Evolutionary conservation across 2,113 vertebrate genomes (phyloP).

Genomic region (Zingel zingel): DNA sequence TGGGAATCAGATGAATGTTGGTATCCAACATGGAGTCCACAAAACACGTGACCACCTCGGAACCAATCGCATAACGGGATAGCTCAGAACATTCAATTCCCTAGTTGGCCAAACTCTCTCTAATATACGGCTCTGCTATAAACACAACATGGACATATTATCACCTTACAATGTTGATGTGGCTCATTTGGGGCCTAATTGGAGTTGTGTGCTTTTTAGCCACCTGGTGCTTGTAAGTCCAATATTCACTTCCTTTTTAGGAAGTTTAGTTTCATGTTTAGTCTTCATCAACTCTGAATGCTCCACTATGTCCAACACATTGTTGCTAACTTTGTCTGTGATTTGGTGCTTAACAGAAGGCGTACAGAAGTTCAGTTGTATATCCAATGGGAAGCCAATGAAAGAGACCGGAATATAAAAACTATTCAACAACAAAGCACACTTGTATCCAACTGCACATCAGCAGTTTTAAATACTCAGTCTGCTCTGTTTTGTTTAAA

Average conservation of each 20-base stretch:
- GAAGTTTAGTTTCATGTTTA: background rate
- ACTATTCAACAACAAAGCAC: background rate
- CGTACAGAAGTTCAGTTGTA: background rate
- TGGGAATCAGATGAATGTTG: too few species aligned
- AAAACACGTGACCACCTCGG: too few species aligned
- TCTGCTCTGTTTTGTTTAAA: slow-evolving; percentile 31
- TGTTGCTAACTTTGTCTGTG: background rate
- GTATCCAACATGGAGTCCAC: too few species aligned
- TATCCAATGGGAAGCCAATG: background rate
- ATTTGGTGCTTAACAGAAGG: background rate
- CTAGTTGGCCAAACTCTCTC: too few species aligned
- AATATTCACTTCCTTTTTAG: background rate
- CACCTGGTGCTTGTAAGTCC: background rate
- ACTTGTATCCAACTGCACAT: background rate
- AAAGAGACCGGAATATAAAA: background rate
- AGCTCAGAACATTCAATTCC: too few species aligned
- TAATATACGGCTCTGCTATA: too few species aligned
- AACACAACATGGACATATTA: background rate
- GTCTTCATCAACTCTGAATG: background rate
- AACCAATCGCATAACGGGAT: too few species aligned
- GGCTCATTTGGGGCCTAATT: background rate
- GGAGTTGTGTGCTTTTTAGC: background rate
- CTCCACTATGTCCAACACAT: background rate
- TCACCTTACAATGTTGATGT: background rate
- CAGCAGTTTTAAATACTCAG: slow-evolving; percentile 12